These are phyloP conservation scores for Stichopus chloronotus DNA, from an alignment of 35 echinoderm and acorn worm genomes.

Conservation along the genomic window DNA sequence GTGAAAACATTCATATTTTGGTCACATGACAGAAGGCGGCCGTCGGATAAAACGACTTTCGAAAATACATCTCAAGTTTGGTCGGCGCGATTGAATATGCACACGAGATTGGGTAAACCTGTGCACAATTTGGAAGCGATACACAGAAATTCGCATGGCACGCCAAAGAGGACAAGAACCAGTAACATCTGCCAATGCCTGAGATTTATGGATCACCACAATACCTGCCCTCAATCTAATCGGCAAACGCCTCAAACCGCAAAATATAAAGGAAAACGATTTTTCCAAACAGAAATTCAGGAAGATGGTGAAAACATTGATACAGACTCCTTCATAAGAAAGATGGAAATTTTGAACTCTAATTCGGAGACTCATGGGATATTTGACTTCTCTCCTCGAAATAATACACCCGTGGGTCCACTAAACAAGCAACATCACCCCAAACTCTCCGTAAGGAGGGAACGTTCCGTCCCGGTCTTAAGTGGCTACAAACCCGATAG, in stretches of 20 bases:
- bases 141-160: background rate
- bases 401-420: constrained; percentile 9
- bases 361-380: background rate
- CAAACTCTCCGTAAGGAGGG: background rate
- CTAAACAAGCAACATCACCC: background rate
- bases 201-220: constrained; percentile 19
- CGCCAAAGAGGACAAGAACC: background rate
- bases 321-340: background rate
- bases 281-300: constrained; percentile 29
- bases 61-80: constrained; percentile 1
- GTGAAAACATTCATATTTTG: constrained; percentile 19
- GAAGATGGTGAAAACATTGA: background rate
- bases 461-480: background rate
- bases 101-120: background rate
- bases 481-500: background rate
- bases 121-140: background rate
- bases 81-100: constrained; percentile 6
- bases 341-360: background rate
- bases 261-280: background rate
- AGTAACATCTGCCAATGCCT: background rate
- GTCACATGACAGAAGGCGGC: background rate
- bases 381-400: background rate
- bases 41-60: background rate
- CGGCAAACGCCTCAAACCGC: background rate
- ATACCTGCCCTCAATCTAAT: background rate